Evolutionary conservation across 2,888 invertebrate genomes (phyloP).

Genomic region (Diarsia brunnea): DNA sequence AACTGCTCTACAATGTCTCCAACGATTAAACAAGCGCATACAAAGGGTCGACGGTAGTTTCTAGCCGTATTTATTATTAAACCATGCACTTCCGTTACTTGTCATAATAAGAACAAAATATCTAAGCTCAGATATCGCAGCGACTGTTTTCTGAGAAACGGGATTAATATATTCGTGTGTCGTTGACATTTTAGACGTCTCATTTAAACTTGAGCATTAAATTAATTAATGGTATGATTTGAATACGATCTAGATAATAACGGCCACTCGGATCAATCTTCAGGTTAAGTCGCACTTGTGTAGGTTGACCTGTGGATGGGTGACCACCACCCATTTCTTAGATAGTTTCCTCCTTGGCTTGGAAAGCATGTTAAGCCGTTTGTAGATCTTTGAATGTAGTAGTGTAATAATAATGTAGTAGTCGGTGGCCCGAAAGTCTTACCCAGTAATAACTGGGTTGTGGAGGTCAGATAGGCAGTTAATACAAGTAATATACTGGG

Average conservation of each 20-base stretch:
- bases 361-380: no score
- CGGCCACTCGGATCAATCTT: no score
- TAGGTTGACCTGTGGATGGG: no score
- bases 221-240: background rate
- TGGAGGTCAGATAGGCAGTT: no score
- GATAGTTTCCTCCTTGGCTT: no score
- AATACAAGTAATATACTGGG: no score
- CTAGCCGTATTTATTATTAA: constrained; percentile 31
- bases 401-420: no score
- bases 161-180: background rate
- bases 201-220: background rate
- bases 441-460: no score
- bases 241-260: background rate
- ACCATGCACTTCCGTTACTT: constrained; percentile 38
- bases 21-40: constrained; percentile 1
- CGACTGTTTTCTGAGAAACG: constrained; percentile 34
- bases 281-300: no score
- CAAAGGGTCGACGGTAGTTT: background rate
- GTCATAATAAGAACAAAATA: constrained; percentile 32
- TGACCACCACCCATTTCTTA: no score
- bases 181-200: constrained; percentile 1
- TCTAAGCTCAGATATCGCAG: constrained; percentile 3
- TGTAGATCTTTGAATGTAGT: no score
- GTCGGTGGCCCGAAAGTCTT: no score
- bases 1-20: background rate